Evolutionary conservation across 2,113 vertebrate species (phyloP).

Genomic region (Lepidothrix coronata): DNA sequence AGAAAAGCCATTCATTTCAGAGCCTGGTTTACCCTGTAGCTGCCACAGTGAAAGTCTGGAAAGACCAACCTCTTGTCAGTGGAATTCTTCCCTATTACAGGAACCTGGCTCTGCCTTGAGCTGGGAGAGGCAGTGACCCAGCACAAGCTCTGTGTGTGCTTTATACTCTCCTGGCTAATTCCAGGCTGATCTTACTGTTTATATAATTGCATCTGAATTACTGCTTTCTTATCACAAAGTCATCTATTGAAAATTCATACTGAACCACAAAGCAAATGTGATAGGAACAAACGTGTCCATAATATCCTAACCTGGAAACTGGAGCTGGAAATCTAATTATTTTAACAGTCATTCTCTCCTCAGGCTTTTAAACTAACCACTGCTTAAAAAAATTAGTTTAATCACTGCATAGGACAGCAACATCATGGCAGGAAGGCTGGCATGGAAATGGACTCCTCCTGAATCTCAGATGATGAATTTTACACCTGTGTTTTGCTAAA

Average conservation of each 20-base stretch:
- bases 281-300: conserved; percentile 68
- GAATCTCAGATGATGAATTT: neutral
- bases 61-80: conserved; percentile 52
- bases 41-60: conserved; percentile 1
- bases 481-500: neutral
- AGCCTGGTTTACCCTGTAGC: conserved; percentile 27
- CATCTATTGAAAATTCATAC: conserved; percentile 81
- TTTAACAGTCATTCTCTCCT: conserved; percentile 57
- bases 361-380: conserved; percentile 63
- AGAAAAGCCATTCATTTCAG: neutral
- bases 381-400: neutral
- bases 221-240: conserved; percentile 74
- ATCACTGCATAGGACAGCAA: neutral
- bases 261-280: conserved; percentile 70
- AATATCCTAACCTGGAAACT: conserved; percentile 68
- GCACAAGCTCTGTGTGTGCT: conserved; percentile 50
- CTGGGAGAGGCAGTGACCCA: conserved; percentile 57
- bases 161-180: conserved; percentile 78
- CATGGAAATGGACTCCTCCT: neutral
- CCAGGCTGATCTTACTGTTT: conserved; percentile 75
- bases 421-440: neutral
- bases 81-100: conserved; percentile 46
- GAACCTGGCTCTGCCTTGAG: conserved; percentile 63
- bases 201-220: conserved; percentile 75
- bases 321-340: conserved; percentile 68